Percentiles rank a stretch among this genome's conserved stretches.
phyloP scores from a whole-genome alignment of 2,113 vertebrate genomes.

The Ctenodactylus gundi region DNA sequence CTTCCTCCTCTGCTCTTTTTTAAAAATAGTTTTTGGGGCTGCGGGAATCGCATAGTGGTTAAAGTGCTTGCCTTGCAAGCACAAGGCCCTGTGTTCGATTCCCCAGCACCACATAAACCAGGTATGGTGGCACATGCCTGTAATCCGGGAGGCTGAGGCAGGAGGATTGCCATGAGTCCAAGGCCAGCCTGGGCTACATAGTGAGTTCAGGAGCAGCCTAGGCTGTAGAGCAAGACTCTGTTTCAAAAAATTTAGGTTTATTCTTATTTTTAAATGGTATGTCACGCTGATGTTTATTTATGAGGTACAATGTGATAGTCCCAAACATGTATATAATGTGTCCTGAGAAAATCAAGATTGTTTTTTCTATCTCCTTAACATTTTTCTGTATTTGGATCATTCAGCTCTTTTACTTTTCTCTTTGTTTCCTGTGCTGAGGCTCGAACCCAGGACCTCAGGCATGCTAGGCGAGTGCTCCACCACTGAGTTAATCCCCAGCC shows the following conservation, averaged over 20 bases:
- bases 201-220: too few species aligned
- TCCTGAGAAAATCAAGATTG: background rate
- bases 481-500: background rate
- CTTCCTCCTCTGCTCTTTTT: background rate
- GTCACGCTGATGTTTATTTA: background rate
- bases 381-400: background rate
- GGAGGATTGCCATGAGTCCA: too few species aligned
- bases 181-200: too few species aligned
- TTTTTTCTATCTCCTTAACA: background rate
- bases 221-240: too few species aligned
- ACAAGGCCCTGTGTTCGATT: too few species aligned
- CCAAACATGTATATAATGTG: too few species aligned
- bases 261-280: background rate
- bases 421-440: background rate
- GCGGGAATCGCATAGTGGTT: too few species aligned
- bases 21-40: background rate
- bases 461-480: background rate
- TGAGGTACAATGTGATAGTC: background rate
- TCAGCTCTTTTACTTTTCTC: background rate
- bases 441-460: background rate
- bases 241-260: too few species aligned
- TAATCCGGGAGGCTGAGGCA: too few species aligned
- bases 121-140: too few species aligned
- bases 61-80: too few species aligned
- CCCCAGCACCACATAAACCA: too few species aligned